Base-by-base conservation (phyloP, 2,888 invertebrate species). In the Apotomis turbidana region DNA sequence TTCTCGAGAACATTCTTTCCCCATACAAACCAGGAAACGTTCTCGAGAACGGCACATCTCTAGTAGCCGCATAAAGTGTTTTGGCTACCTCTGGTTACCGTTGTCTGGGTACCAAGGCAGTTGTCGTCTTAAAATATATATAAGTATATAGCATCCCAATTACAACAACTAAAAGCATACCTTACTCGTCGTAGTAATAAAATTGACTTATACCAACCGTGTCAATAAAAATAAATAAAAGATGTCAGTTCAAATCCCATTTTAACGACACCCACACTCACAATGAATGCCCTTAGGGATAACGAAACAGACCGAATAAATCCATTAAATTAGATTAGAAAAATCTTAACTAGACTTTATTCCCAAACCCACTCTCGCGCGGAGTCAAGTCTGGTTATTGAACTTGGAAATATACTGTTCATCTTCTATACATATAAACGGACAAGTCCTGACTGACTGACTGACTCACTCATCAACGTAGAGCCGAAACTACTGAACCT, bases 271-370 rank as follows among this genome's bases (percentile, higher is more conserved):
- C 49, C 49, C 49, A 9, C 49, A 9, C 44, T 44, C 44, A 44
- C 44, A 6, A 3, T 49, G 10, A 3, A 49, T 4, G 8, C 3
- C 49, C 49, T 9, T 10, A 9, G 46, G 15, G 10, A 46, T 10
- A 49, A 46, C 3, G 61, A 49, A 36, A 62, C 36, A n/a, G 38
- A 13, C 15, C 8, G n/a, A 44, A 63, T 38, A 13, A 38, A 63
- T 41, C 41, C 15, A 54, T 36, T 38, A 52, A 9, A 15, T 64
- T 64, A 55, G 10, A 64, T 44, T 55, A 44, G 15, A 64, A 63
- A 63, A 64, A 55, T 27, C 64, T 55, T 55, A 64, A 64, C 54
- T 64, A n/a, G 27, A 55, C 54, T 64, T 12, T 66, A 55, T 55
- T 55, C 44, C 64, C 44, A 66, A 55, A 66, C 27, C 15, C 55